Evolutionary conservation across 1,140 invertebrate species (phyloP).

Genomic region (Limonius californicus): DNA sequence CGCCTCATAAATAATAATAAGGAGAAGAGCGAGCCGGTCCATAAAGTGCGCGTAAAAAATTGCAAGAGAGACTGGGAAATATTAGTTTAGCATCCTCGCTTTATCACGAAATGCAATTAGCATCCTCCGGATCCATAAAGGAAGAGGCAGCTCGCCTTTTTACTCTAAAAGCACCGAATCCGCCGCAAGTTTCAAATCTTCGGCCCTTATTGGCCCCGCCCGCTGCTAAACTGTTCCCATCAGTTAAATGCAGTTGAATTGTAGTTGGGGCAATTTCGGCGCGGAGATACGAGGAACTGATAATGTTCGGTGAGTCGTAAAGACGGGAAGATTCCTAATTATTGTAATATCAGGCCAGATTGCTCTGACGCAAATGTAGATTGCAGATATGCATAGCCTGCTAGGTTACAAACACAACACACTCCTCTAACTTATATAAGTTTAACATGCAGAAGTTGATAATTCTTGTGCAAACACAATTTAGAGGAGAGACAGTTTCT

Average conservation of each 20-base stretch:
- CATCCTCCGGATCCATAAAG: too few relatives aligned
- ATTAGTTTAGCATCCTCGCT: too few relatives aligned
- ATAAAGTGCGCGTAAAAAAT: too few relatives aligned
- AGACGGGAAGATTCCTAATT: constrained; percentile 13
- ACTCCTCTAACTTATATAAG: neutral
- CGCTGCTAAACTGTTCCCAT: neutral
- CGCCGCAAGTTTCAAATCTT: neutral
- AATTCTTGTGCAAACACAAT: neutral
- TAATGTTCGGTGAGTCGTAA: constrained; percentile 4
- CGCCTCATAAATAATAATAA: too few relatives aligned
- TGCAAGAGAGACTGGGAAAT: too few relatives aligned
- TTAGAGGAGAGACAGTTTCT: neutral
- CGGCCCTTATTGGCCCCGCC: neutral
- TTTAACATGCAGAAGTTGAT: neutral
- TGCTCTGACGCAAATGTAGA: constrained; percentile 5
- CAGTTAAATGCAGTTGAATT: constrained; percentile 6
- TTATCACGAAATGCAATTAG: too few relatives aligned
- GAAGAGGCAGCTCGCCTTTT: too few relatives aligned
- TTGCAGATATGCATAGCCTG: constrained; percentile 1
- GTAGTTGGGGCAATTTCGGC: neutral
- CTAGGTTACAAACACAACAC: neutral
- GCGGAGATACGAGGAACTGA: constrained; percentile 3
- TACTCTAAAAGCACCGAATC: too few relatives aligned
- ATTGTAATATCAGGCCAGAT: constrained; percentile 4
- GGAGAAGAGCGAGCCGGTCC: too few relatives aligned